A percentile compares a stretch with the other conserved stretches of the same genome.
phyloP scores from a whole-genome alignment of 2,797 vertebrate species.

The Melopsittacus undulatus region DNA sequence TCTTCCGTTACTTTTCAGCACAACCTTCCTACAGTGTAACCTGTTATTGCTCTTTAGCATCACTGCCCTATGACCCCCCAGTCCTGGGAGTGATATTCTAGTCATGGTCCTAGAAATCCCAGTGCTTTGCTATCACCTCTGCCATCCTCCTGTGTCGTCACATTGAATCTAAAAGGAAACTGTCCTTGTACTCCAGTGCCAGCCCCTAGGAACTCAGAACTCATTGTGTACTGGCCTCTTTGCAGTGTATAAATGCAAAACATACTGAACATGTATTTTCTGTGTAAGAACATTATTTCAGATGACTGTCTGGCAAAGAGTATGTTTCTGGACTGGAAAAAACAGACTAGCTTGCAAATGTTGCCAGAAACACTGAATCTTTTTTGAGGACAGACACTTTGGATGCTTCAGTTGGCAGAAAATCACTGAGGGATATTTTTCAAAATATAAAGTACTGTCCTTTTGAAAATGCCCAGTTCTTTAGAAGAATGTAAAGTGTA shows the following conservation, averaged over 20 bases:
- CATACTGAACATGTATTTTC: conserved; percentile 55
- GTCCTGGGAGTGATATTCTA: background rate
- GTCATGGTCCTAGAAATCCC: background rate
- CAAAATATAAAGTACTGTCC: conserved; percentile 36
- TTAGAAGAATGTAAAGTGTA: conserved; percentile 33
- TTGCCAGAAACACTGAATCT: conserved; percentile 59
- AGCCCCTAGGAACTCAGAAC: background rate
- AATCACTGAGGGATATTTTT: conserved; percentile 28
- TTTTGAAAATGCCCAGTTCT: conserved; percentile 31
- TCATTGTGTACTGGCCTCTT: background rate
- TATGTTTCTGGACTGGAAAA: conserved; percentile 58
- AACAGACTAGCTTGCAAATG: conserved; percentile 33
- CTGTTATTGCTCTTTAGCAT: background rate
- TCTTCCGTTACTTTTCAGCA: background rate
- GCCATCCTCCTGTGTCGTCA: background rate
- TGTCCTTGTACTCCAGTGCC: background rate
- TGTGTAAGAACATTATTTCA: conserved; percentile 61
- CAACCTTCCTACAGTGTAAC: background rate
- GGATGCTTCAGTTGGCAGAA: conserved; percentile 56
- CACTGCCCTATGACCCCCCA: background rate
- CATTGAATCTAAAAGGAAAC: background rate
- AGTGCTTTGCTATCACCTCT: background rate
- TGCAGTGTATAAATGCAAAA: background rate
- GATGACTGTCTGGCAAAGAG: conserved; percentile 55
- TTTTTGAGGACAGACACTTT: conserved; percentile 51